Evolutionary conservation across 1,140 invertebrate genomes (phyloP).

Genomic region (Drosophila ohnishii): DNA sequence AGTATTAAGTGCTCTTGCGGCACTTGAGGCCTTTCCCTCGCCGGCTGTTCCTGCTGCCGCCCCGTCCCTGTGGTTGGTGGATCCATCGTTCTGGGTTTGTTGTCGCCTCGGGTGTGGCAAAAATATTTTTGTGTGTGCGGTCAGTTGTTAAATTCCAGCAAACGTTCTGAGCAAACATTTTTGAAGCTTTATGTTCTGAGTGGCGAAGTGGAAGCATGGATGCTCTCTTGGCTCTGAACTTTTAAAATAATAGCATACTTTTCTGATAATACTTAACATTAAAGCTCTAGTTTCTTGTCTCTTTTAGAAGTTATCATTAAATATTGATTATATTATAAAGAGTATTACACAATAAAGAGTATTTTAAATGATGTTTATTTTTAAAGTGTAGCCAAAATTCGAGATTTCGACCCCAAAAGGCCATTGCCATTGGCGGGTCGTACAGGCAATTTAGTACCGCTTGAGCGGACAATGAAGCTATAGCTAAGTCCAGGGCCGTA

Average conservation of each 20-base stretch:
- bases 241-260: not conserved
- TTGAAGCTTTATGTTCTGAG: constrained; percentile 2
- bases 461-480: constrained; percentile 61
- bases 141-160: constrained; percentile 75
- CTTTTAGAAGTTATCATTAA: not conserved
- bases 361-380: not conserved
- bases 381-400: not conserved
- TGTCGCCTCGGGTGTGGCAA: constrained; percentile 72
- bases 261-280: not conserved
- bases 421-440: constrained; percentile 44
- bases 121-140: constrained; percentile 80
- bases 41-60: constrained; percentile 25
- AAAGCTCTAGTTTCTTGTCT: not conserved
- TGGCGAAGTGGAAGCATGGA: not conserved
- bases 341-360: not conserved
- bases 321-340: not conserved
- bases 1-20: constrained; percentile 79
- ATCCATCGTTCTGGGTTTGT: constrained; percentile 31
- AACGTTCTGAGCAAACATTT: constrained; percentile 44
- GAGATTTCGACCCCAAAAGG: constrained; percentile 6
- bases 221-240: constrained; percentile 5
- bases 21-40: constrained; percentile 65
- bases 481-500: constrained; percentile 29
- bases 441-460: constrained; percentile 66
- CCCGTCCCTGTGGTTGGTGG: constrained; percentile 18